Evolutionary conservation across 2,888 invertebrate genomes (phyloP), one percentile per base, ranked within the genome.

Genomic region (Gonocerus acuteangulatus): DNA sequence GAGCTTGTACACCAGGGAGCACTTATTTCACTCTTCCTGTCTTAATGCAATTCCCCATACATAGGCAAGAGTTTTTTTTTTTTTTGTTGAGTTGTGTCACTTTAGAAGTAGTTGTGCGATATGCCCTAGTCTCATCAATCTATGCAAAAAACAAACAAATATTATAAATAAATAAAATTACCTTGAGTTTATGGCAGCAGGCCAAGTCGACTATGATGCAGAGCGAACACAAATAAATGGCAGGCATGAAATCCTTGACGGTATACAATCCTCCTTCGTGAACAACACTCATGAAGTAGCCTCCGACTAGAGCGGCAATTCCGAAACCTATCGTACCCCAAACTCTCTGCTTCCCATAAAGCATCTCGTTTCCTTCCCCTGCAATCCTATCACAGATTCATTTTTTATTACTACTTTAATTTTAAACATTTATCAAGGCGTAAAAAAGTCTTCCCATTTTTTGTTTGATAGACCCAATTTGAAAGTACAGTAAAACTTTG

Each of bases 301-400:
- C 89, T 0, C 86, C 80, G 0, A 86, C 70, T 0, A 89, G 72
- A 0, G 89, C 89, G 0, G 87, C 82, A 2, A 82, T 67, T 0
- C 89, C 89, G 69, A 88, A 90, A 0, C 89, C 89, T 2, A 85
- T 82, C 0, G 89, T 87, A 2, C 89, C 90, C 87, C 87, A 89
- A 0, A 89, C 86, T 16, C 90, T 77, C 71, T 90, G 89, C 6
- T 81, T 80, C 0, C 90, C 89, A 70, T 89, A 90, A 61, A 80
- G 79, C 67, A 81, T 80, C 58, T 85, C 81, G 13, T 82, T 79
- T 0, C 83, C 80, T 2, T 83, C 79, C 13, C 88, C 89, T 86
- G 66, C 9, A 54, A 21, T 44, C 13, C 52, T 44, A 45, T 32
- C 51, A n/a, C 15, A 39, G 32, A 22, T 18, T 27, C 7, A 23